Conservation (phyloP, 1,140 invertebrate species). For the Hesperophylax magnus region DNA sequence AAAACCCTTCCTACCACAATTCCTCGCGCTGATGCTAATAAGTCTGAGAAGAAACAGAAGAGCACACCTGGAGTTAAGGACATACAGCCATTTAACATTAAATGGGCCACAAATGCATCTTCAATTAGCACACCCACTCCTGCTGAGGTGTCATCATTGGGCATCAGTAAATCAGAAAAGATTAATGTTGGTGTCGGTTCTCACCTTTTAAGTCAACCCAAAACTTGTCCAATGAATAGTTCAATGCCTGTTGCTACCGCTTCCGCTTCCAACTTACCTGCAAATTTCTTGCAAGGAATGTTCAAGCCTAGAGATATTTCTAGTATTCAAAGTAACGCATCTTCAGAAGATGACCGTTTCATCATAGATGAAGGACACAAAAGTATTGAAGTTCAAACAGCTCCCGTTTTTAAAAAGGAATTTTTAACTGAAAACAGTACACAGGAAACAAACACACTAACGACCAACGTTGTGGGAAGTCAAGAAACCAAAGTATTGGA, state of each 20-base stretch:
- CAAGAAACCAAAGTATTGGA: neutral
- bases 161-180: neutral
- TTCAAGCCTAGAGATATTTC: neutral
- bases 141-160: neutral
- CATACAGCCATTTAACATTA: too few relatives aligned
- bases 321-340: slow-evolving; percentile 31
- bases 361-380: slow-evolving; percentile 41
- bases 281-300: neutral
- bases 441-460: neutral
- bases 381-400: neutral
- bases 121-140: too few relatives aligned
- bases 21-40: too few relatives aligned
- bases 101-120: too few relatives aligned
- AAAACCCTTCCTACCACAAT: too few relatives aligned
- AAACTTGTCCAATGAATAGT: neutral
- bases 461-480: neutral
- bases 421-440: neutral
- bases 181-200: too few relatives aligned
- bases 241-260: neutral
- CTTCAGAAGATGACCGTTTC: slow-evolving; percentile 38
- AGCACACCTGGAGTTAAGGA: too few relatives aligned
- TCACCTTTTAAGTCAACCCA: too few relatives aligned
- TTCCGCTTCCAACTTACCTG: neutral
- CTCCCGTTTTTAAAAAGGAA: neutral
- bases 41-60: too few relatives aligned